phyloP scores from a whole-genome alignment of 2,113 vertebrate species.

The Vireo altiloquus region DNA sequence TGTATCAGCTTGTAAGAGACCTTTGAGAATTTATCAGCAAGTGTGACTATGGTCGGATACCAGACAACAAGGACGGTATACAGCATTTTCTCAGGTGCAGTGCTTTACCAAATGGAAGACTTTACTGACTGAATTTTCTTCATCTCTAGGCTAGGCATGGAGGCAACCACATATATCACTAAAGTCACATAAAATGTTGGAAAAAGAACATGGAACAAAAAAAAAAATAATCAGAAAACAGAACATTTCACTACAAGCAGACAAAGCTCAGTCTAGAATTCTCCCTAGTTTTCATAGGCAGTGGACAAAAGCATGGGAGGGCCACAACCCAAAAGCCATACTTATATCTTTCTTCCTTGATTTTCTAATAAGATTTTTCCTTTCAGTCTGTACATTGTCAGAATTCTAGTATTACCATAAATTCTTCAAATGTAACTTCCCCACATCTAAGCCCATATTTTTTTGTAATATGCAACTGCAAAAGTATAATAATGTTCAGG shows the following conservation, averaged over 20 bases:
- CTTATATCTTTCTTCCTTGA: background rate
- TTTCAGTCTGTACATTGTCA: background rate
- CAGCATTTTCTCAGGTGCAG: background rate
- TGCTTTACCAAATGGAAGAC: background rate
- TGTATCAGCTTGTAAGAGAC: background rate
- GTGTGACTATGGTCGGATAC: background rate
- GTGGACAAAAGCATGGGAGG: background rate
- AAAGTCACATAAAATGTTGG: background rate
- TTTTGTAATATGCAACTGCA: background rate
- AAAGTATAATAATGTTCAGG: background rate
- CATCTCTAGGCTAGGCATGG: background rate
- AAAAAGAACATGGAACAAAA: background rate
- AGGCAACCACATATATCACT: background rate
- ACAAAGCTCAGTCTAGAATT: background rate
- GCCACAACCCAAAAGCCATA: background rate
- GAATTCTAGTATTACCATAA: background rate
- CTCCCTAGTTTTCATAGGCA: background rate
- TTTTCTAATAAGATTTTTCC: background rate
- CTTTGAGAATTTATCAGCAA: background rate
- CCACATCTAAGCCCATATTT: background rate
- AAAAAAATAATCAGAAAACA: background rate
- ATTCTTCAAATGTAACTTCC: background rate
- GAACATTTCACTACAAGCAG: background rate
- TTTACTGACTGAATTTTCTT: background rate
- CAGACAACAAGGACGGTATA: background rate